These are phyloP conservation scores for Neodontobutis hainanensis DNA, from an alignment of 2,113 vertebrate species.

Conservation along the genomic window DNA sequence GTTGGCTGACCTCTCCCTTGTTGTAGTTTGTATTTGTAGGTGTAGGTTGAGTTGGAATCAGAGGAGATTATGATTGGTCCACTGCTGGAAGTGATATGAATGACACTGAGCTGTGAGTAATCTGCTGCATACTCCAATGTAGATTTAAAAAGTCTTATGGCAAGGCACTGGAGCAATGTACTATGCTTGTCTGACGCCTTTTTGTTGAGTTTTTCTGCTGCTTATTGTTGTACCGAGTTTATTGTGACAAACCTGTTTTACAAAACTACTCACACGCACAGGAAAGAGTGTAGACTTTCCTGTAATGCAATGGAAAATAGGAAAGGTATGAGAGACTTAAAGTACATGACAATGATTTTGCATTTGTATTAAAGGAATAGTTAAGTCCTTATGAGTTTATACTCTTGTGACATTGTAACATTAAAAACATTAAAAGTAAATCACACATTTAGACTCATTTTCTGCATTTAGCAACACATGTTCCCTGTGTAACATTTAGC, in stretches of 20 bases:
- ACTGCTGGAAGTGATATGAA: not conserved
- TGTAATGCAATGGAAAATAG: too few species aligned
- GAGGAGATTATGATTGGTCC: conserved; percentile 10
- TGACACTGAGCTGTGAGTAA: conserved; percentile 10
- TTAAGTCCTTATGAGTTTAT: too few species aligned
- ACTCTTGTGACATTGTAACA: too few species aligned
- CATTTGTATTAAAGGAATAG: too few species aligned
- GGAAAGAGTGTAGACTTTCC: too few species aligned
- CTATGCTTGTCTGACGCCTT: not conserved
- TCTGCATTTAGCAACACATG: too few species aligned
- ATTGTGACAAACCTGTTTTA: conserved; percentile 32
- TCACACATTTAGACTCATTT: too few species aligned
- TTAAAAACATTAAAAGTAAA: too few species aligned
- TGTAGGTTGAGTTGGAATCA: conserved; percentile 16
- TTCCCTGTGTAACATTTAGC: too few species aligned
- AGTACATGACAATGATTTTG: too few species aligned
- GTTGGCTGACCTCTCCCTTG: conserved; percentile 52
- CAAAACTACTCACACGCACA: not conserved
- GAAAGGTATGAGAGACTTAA: too few species aligned
- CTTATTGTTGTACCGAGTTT: not conserved
- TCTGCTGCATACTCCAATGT: not conserved
- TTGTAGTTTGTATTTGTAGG: not conserved
- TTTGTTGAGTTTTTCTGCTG: conserved; percentile 1
- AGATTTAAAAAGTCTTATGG: conserved; percentile 15
- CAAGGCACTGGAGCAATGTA: conserved; percentile 3